Conservation (phyloP, 2,113 vertebrate species). For the Galemys pyrenaicus region DNA sequence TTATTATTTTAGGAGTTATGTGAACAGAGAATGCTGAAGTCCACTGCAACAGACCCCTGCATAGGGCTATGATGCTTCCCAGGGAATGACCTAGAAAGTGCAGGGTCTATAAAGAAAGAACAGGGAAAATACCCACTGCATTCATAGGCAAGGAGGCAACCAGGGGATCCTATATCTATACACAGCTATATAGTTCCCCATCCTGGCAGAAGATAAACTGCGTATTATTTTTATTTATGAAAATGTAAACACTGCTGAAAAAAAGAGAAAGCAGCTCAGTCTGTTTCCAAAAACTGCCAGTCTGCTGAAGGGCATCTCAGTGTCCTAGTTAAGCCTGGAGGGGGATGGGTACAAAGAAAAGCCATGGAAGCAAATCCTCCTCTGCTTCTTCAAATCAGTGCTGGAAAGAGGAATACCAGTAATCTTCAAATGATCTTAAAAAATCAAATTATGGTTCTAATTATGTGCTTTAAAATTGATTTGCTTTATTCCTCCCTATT, state of each 20-base stretch:
- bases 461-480: neutral
- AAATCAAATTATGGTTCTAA: neutral
- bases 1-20: neutral
- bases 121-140: too few species aligned
- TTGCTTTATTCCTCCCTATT: neutral
- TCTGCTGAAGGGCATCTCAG: neutral
- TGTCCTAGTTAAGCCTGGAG: neutral
- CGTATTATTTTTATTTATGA: neutral
- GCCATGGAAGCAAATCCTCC: neutral
- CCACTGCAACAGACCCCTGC: neutral
- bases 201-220: neutral
- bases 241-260: neutral
- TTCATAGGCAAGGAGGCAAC: neutral
- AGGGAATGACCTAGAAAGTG: fast-evolving
- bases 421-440: neutral
- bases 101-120: neutral
- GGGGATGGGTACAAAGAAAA: fast-evolving
- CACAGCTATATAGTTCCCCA: neutral
- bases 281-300: neutral
- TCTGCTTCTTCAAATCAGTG: neutral
- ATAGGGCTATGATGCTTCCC: neutral
- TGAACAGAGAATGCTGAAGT: neutral
- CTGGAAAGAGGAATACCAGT: neutral
- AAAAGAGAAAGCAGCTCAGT: neutral
- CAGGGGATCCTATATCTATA: neutral